Evolutionary conservation across 2,113 vertebrate species (phyloP), one percentile per base, ranked within the genome.

Genomic region (Sardina pilchardus): DNA sequence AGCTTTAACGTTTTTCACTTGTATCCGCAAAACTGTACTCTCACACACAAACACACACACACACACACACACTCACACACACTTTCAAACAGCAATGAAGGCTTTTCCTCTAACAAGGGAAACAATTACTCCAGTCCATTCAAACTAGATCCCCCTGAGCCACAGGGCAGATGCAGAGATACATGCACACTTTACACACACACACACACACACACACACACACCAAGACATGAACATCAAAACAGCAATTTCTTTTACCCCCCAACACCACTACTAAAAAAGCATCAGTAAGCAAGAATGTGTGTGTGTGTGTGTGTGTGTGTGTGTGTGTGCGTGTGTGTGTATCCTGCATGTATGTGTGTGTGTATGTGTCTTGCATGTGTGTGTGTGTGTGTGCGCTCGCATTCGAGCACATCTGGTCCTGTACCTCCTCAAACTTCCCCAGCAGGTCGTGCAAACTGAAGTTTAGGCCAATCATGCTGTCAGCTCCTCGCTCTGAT

Each of bases 381-480:
- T 44, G 71, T 53, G 44, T 83, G 67, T 59, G 39, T 2, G 12
- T 34, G 48, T 43, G 80, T 30, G 16, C 53, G 45, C 39, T n/a
- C 24, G 21, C 4, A 6, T 34, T 8, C 26, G 34, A 30, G 17
- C 36, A n/a, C 9, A n/a, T 85, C n/a, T 42, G 17, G 26, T n/a
- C 45, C 14, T 92, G 85, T 99, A 99, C 98, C 98, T 99, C 95
- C 95, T 99, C 98, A 94, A 99, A 96, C 88, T 94, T 97, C 91
- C 93, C 85, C 91, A 99, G 96, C 91, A 99, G 89, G 92, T 98
- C 97, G 91, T 96, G 95, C 92, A 99, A 94, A 92, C 95, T 96
- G 95, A 97, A 97, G 92, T 96, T 97, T 90, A 99, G 94, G 89
- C 97, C 97, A 95, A 99, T 98, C 98, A 99, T 99, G 91, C 87